Conservation (phyloP, 2,113 vertebrate species). For the Ictidomys tridecemlineatus region DNA sequence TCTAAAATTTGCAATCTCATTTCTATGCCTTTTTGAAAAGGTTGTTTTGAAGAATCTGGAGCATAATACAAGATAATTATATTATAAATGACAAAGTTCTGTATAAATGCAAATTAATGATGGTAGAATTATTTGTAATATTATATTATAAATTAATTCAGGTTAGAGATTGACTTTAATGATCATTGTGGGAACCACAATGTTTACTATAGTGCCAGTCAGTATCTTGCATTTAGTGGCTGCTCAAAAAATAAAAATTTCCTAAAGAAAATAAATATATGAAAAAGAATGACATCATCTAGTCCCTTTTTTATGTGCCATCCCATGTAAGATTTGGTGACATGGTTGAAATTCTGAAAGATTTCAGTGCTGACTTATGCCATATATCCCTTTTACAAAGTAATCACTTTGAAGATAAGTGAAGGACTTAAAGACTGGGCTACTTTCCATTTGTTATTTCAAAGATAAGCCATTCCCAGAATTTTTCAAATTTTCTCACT, state of each 20-base stretch:
- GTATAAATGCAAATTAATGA: not conserved
- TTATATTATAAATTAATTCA: not conserved
- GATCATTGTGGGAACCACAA: not conserved
- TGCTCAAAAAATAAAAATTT: conserved; percentile 8
- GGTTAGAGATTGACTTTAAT: not conserved
- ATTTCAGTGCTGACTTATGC: not conserved
- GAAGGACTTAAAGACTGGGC: not conserved
- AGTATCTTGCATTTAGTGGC: not conserved
- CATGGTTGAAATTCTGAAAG: not conserved
- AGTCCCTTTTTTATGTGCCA: not conserved
- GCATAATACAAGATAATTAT: not conserved
- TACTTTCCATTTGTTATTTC: conserved; percentile 61
- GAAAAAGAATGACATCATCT: not conserved
- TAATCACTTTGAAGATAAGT: conserved; percentile 45
- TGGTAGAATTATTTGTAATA: conserved; percentile 25
- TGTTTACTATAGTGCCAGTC: not conserved
- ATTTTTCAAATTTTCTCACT: conserved; percentile 52
- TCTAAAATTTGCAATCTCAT: conserved; percentile 27
- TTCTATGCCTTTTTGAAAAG: conserved; percentile 47
- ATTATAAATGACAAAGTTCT: not conserved
- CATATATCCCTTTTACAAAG: not conserved
- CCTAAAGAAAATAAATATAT: not conserved
- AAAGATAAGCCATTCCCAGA: conserved; percentile 31
- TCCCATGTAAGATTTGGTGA: not conserved
- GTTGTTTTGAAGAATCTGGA: not conserved